Conservation (phyloP, 2,113 vertebrate species). For the Crocuta crocuta region DNA sequence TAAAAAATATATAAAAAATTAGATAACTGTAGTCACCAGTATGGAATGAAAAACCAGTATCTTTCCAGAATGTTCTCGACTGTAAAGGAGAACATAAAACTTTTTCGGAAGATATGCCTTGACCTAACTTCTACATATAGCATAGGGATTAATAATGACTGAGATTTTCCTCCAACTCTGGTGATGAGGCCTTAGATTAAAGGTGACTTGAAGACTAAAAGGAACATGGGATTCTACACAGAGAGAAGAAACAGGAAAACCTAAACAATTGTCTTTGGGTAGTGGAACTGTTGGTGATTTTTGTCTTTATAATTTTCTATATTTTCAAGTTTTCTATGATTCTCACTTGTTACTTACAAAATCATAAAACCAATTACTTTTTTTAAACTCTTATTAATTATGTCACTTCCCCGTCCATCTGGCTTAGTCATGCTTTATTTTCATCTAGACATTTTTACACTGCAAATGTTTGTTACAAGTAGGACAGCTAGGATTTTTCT, state of each 20-base stretch:
- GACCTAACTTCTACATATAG: not conserved
- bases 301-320: slow-evolving; percentile 12
- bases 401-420: slow-evolving; percentile 73
- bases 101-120: not conserved
- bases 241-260: not conserved
- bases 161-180: not conserved
- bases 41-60: not conserved
- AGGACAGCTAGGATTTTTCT: slow-evolving; percentile 74
- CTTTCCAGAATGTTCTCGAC: slow-evolving; percentile 36
- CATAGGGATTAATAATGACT: not conserved
- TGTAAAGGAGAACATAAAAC: not conserved
- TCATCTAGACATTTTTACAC: slow-evolving; percentile 77
- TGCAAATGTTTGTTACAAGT: slow-evolving; percentile 77
- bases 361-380: slow-evolving; percentile 69
- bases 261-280: slow-evolving; percentile 11
- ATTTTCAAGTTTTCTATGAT: slow-evolving; percentile 65
- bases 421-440: slow-evolving; percentile 77
- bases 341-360: slow-evolving; percentile 54
- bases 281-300: not conserved
- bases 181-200: not conserved
- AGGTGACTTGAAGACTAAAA: slow-evolving; percentile 21
- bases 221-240: not conserved
- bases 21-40: not conserved
- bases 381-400: slow-evolving; percentile 73
- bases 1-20: not conserved